These are phyloP conservation scores for Melanchra persicariae DNA, from an alignment of 2,888 invertebrate genomes.

Conservation along the genomic window DNA sequence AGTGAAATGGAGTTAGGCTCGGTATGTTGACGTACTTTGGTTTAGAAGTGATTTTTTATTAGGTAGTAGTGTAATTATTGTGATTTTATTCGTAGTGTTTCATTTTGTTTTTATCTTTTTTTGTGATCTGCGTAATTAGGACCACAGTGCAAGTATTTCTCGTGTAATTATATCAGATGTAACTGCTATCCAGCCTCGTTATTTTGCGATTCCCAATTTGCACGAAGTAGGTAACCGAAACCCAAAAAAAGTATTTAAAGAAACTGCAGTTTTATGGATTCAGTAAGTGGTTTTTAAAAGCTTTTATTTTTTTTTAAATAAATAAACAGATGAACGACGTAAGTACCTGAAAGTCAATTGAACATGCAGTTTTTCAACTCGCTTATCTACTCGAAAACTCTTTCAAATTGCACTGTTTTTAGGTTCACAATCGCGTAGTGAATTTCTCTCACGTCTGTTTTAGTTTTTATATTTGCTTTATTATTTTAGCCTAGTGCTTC, in stretches of 20 bases:
- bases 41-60: conserved; percentile 1
- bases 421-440: no score
- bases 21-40: conserved; percentile 47
- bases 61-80: neutral
- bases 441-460: no score
- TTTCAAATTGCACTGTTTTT: no score
- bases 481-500: no score
- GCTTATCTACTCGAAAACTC: no score
- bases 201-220: neutral
- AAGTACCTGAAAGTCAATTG: neutral
- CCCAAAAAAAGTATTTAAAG: no score
- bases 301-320: neutral
- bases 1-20: conserved; percentile 60
- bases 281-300: conserved; percentile 30
- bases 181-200: neutral
- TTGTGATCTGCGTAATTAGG: neutral
- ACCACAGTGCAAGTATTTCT: conserved; percentile 4
- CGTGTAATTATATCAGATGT: neutral
- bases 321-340: neutral
- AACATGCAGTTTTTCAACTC: neutral
- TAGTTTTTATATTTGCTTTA: no score
- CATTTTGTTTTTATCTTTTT: neutral
- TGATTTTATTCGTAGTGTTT: neutral
- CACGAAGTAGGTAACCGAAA: no score
- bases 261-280: conserved; percentile 2